Evolutionary conservation across 1,140 invertebrate genomes (phyloP).

Genomic region (Rhyacophila brunnea): DNA sequence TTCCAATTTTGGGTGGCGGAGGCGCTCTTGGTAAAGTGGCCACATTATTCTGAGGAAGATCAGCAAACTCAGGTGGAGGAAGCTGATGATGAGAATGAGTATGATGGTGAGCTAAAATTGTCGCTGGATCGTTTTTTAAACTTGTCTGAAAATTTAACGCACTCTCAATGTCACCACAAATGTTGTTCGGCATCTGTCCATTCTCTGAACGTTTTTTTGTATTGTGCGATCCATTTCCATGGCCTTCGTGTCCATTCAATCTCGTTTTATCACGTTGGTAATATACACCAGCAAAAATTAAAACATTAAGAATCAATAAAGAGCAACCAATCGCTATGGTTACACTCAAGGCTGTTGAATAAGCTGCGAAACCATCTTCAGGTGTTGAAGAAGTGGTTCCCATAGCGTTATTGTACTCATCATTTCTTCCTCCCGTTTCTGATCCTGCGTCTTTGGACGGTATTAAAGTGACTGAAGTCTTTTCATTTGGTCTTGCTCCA

Average conservation of each 20-base stretch:
- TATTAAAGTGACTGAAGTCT: conserved; percentile 6
- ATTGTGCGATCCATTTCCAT: conserved; percentile 51
- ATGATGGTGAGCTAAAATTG: conserved; percentile 65
- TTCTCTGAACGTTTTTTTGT: conserved; percentile 78
- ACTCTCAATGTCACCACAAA: conserved; percentile 73
- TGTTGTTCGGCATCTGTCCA: conserved; percentile 80
- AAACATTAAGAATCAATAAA: conserved; percentile 83
- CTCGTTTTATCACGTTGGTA: conserved; percentile 87
- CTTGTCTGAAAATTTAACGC: conserved; percentile 63
- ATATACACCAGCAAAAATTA: conserved; percentile 92
- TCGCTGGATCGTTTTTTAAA: conserved; percentile 64
- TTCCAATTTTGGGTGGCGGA: conserved; percentile 68
- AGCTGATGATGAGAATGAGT: conserved; percentile 72
- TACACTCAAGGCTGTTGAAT: conserved; percentile 84
- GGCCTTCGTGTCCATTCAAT: conserved; percentile 59
- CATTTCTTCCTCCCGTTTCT: conserved; percentile 36
- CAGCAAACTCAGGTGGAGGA: conserved; percentile 74
- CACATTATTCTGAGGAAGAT: conserved; percentile 68
- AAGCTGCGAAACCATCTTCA: conserved; percentile 82
- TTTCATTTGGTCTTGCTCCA: conserved; percentile 9
- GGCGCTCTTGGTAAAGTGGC: conserved; percentile 66
- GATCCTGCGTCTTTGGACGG: conserved; percentile 30
- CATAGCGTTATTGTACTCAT: conserved; percentile 38
- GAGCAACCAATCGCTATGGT: conserved; percentile 94
- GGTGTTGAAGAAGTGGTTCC: conserved; percentile 59